Evolutionary conservation across 2,797 vertebrate genomes (phyloP).

Genomic region (Pseudochromis fuscus): DNA sequence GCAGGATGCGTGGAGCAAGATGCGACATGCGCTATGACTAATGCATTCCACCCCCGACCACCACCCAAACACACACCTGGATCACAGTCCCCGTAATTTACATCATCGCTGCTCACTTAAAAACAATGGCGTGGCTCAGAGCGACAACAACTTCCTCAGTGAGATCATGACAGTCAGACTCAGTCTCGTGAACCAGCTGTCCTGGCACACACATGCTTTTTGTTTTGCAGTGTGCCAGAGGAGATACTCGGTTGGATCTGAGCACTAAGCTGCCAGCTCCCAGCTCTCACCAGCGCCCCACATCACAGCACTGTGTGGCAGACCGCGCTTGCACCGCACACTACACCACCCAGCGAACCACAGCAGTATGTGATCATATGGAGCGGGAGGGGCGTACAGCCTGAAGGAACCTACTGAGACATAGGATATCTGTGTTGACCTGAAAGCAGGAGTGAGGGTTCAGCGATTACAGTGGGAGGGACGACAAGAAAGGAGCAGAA

Average conservation of each 20-base stretch:
- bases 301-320: slow-evolving; percentile 74
- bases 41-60: slow-evolving; percentile 59
- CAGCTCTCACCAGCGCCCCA: slow-evolving; percentile 65
- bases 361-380: slow-evolving; percentile 57
- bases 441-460: slow-evolving; percentile 37
- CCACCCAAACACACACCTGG: slow-evolving; percentile 65
- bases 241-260: slow-evolving; percentile 38
- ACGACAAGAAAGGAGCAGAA: slow-evolving; percentile 47
- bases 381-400: slow-evolving; percentile 39
- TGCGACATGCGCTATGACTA: slow-evolving; percentile 71
- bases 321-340: slow-evolving; percentile 69
- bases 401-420: slow-evolving; percentile 36
- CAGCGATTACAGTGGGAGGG: slow-evolving; percentile 52
- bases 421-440: slow-evolving; percentile 56
- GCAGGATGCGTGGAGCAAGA: slow-evolving; percentile 63
- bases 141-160: slow-evolving; percentile 47
- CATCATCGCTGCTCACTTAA: slow-evolving; percentile 41
- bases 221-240: slow-evolving; percentile 52
- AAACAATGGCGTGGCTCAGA: slow-evolving; percentile 38
- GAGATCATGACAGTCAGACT: slow-evolving; percentile 59
- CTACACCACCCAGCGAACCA: slow-evolving; percentile 73
- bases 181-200: slow-evolving; percentile 59
- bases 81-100: slow-evolving; percentile 41
- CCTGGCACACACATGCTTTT: slow-evolving; percentile 46
- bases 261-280: slow-evolving; percentile 63